phyloP scores from a whole-genome alignment of 2,113 vertebrate genomes.

The Oreochromis tanganicae region DNA sequence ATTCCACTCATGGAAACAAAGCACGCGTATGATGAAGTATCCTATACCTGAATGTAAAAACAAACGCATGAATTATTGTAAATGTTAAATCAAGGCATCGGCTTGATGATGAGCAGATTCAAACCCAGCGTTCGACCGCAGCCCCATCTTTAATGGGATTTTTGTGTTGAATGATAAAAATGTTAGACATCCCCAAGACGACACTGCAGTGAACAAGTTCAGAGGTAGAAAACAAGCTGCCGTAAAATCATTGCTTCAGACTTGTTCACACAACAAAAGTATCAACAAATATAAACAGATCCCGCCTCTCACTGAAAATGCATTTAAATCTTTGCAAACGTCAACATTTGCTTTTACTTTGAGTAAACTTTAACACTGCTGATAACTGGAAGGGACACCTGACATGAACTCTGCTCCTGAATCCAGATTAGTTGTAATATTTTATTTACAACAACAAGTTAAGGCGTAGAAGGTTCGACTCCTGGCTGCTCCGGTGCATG shows the following conservation, averaged over 20 bases:
- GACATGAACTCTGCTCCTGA: neutral
- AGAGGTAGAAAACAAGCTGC: neutral
- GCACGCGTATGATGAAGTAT: neutral
- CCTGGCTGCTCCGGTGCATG: neutral
- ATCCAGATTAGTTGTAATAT: neutral
- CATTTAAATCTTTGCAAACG: neutral
- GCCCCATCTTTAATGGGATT: neutral
- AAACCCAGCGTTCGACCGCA: neutral
- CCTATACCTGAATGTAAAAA: neutral
- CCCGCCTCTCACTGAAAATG: neutral
- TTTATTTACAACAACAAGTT: neutral
- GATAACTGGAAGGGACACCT: neutral
- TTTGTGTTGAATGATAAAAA: neutral
- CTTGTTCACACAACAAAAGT: neutral
- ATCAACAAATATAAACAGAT: neutral
- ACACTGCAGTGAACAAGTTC: neutral
- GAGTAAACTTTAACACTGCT: neutral
- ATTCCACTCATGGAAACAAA: neutral
- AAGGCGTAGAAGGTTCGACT: neutral
- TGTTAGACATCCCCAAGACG: neutral
- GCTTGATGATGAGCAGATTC: neutral
- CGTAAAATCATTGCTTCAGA: neutral
- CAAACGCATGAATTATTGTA: neutral
- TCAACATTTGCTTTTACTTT: neutral
- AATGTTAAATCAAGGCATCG: neutral